phyloP scores from a whole-genome alignment of 2,797 vertebrate genomes.

The Pelochelys cantorii region DNA sequence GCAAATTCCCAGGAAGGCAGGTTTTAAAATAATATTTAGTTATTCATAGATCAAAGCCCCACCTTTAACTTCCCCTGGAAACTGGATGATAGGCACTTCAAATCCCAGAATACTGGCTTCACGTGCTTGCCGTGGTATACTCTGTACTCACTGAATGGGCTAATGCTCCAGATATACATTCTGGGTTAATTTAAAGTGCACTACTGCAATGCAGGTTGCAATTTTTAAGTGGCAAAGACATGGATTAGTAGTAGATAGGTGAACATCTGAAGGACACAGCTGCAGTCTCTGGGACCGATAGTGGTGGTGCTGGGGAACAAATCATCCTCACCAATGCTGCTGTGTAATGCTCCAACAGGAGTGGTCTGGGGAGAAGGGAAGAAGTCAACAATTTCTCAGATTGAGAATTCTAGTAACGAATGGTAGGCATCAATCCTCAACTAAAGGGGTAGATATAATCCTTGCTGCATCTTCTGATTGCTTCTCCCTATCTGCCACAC shows the following conservation, averaged over 20 bases:
- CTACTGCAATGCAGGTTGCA: background rate
- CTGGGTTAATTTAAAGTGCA: background rate
- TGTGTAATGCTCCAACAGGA: fast-evolving
- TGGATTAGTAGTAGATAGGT: background rate
- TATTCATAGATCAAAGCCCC: background rate
- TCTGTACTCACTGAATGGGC: background rate
- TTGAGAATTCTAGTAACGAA: background rate
- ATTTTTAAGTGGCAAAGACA: background rate
- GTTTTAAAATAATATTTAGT: background rate
- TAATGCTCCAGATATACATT: background rate
- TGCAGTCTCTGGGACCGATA: background rate
- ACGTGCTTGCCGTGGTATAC: background rate
- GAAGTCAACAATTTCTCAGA: fast-evolving
- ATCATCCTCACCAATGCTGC: background rate
- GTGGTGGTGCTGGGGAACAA: background rate
- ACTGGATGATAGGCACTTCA: background rate
- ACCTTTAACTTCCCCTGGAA: background rate
- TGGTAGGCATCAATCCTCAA: background rate
- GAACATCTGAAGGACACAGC: background rate
- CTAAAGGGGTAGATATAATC: background rate
- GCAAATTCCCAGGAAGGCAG: background rate
- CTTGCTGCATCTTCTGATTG: background rate
- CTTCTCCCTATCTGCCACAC: background rate
- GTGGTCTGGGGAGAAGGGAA: background rate
- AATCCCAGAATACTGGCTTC: background rate